A percentile compares a stretch with the other conserved stretches of the same genome.
Conservation (phyloP, 2,888 invertebrate genomes). For the Protophormia terraenovae region DNA sequence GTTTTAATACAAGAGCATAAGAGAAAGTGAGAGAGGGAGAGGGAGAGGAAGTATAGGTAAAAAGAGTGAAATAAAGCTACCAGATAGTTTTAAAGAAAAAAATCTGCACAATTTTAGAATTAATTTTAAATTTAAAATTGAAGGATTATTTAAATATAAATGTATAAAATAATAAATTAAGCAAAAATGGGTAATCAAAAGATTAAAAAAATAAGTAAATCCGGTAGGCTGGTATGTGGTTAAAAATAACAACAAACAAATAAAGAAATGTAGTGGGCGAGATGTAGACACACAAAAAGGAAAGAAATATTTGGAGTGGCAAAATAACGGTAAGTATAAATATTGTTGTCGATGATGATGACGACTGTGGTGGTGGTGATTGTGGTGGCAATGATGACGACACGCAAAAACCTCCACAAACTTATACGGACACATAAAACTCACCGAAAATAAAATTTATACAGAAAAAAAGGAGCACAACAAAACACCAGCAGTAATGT, state of each 20-base stretch:
- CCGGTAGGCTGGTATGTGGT: too few species aligned
- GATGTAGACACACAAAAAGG: not conserved
- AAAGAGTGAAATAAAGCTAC: too few species aligned
- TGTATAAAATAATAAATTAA: too few species aligned
- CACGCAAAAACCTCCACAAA: constrained; percentile 8
- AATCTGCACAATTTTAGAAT: too few species aligned
- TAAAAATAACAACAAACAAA: not conserved
- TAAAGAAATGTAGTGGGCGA: not conserved
- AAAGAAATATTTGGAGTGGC: not conserved
- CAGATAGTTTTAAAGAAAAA: too few species aligned
- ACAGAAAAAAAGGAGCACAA: constrained; percentile 48
- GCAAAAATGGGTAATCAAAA: too few species aligned
- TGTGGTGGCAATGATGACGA: constrained; percentile 32
- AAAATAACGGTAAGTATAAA: constrained; percentile 34
- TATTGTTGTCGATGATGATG: not conserved
- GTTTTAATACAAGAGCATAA: not conserved
- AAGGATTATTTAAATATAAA: too few species aligned
- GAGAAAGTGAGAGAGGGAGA: not conserved
- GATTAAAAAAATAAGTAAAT: too few species aligned
- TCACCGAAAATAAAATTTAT: constrained; percentile 19
- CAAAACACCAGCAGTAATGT: constrained; percentile 31
- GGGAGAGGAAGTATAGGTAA: not conserved
- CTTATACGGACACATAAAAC: not conserved
- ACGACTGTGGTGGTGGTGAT: not conserved
- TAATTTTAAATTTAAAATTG: too few species aligned